Evolutionary conservation across 2,113 vertebrate species (phyloP).

Genomic region (Paramisgurnus dabryanus): DNA sequence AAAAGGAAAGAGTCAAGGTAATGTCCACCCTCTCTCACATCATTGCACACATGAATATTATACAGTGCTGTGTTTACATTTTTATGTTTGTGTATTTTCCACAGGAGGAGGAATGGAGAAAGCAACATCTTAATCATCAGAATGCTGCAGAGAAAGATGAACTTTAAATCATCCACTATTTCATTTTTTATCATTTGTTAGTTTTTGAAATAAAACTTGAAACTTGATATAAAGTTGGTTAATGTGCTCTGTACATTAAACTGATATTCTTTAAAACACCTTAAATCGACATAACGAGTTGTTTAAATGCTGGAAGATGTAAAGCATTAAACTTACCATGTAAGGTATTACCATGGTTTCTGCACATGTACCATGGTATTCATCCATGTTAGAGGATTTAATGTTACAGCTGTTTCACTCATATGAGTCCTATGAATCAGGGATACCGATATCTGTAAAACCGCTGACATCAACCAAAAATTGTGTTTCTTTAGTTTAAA

Average conservation of each 20-base stretch:
- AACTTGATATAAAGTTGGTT: not conserved
- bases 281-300: no score
- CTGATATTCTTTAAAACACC: no score
- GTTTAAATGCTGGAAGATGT: not conserved
- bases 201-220: not conserved
- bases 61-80: not conserved
- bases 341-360: no score
- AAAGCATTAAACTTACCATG: no score
- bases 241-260: no score
- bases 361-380: no score
- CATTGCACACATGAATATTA: not conserved
- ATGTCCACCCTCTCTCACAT: conserved; percentile 5
- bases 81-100: conserved; percentile 21
- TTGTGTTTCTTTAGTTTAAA: no score
- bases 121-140: conserved; percentile 66
- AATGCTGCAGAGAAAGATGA: conserved; percentile 63
- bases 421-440: no score
- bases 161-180: conserved; percentile 27
- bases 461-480: no score
- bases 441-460: no score
- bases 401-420: no score
- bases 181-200: not conserved
- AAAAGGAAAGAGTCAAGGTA: conserved; percentile 70
- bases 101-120: conserved; percentile 72
- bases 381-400: no score